Evolutionary conservation across 2,113 vertebrate genomes (phyloP).

Genomic region (Hassar affinis): DNA sequence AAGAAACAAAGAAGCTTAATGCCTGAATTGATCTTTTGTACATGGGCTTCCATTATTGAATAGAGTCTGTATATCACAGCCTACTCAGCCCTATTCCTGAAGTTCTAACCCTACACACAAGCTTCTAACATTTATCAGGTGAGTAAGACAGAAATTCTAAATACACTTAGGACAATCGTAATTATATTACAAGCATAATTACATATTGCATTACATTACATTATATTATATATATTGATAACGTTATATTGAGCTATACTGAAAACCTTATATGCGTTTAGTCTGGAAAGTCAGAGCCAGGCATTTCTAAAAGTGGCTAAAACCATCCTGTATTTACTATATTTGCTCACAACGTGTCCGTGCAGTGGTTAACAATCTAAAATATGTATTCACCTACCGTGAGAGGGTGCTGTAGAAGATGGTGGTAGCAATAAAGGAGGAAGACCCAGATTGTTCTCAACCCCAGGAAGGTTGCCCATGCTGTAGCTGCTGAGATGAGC

Average conservation of each 20-base stretch:
- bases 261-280: not conserved
- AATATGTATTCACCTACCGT: constrained; percentile 71
- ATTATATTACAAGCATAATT: not conserved
- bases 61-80: not conserved
- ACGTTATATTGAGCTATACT: not conserved
- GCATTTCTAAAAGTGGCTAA: not conserved
- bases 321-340: not conserved
- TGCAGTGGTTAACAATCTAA: not conserved
- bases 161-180: not conserved
- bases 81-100: not conserved
- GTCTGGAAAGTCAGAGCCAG: not conserved
- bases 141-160: not conserved
- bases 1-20: constrained; percentile 25
- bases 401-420: constrained; percentile 82
- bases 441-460: constrained; percentile 85
- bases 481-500: constrained; percentile 92
- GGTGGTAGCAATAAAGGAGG: constrained; percentile 89
- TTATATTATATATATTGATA: not conserved
- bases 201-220: not conserved
- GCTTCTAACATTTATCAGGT: not conserved
- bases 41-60: constrained; percentile 20
- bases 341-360: not conserved
- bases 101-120: not conserved
- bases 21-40: constrained; percentile 35
- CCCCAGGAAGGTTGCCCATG: constrained; percentile 88